These are phyloP conservation scores for Ischnura elegans DNA, from an alignment of 2,888 invertebrate species.

Conservation along the genomic window DNA sequence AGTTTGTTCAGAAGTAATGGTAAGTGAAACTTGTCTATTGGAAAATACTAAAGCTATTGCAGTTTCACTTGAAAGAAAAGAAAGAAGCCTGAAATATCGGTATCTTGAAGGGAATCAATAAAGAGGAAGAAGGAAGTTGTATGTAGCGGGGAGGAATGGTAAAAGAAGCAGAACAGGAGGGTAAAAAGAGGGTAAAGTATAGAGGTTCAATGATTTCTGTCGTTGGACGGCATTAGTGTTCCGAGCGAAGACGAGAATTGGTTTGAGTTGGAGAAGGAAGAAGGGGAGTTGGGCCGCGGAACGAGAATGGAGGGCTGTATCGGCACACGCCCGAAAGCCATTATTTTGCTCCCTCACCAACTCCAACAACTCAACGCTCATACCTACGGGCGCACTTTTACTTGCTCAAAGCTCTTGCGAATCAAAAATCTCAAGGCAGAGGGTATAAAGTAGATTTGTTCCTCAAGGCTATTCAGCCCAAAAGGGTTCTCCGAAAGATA, in stretches of 20 bases:
- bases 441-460: too few species aligned
- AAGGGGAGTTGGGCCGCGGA: not conserved
- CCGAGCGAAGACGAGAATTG: slow-evolving; percentile 20
- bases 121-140: not conserved
- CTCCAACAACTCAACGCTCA: not conserved
- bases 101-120: too few species aligned
- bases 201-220: slow-evolving; percentile 45
- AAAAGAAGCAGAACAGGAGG: not conserved
- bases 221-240: slow-evolving; percentile 55
- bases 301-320: not conserved
- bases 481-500: too few species aligned
- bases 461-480: too few species aligned
- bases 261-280: not conserved
- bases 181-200: slow-evolving; percentile 19
- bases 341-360: not conserved
- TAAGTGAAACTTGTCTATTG: too few species aligned
- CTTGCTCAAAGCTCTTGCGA: too few species aligned
- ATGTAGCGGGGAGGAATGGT: not conserved
- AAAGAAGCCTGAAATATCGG: too few species aligned
- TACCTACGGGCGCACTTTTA: not conserved
- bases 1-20: too few species aligned
- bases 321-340: not conserved
- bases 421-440: too few species aligned
- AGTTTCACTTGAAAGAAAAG: too few species aligned
- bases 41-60: too few species aligned